Base-by-base conservation (phyloP, 2,888 invertebrate species). In the Napeogenes inachia region DNA sequence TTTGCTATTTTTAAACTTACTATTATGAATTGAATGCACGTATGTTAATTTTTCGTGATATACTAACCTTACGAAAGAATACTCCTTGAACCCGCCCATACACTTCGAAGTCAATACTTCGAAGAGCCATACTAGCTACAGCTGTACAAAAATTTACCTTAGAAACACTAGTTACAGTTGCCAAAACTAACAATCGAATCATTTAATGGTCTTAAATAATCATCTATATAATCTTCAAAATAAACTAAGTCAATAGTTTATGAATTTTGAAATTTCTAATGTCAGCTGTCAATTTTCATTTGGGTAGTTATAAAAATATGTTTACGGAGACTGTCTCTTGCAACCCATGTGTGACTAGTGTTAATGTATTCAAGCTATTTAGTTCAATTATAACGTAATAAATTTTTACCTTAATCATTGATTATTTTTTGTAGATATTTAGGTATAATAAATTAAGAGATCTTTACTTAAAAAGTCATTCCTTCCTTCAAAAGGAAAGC, bases 71-170 rank as follows among this genome's bases (percentile, higher is more conserved):
- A 60, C 93, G 80, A 71, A 93, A 93, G 76, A 93, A 93, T 32
- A 93, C 93, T 69, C 93, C 92, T 87, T 93, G 93, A 1, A 93
- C 93, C 67, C 81, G 77, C 53, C 93, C 93, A 73, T 82, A 93
- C 45, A 93, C 91, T 82, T 93, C 93, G 73, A 93, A 93, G 77
- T 93, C 92, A 13, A 86, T 73, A 45, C 84, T 78, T 73, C 73
- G 76, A 6, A 81, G 54, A 38, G 73, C 64, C 84, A 82, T 82
- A 45, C 74, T 65, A 45, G 72, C 67, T 32, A 75, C 63, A 45
- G 72, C 66, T 35, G 73, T 61, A 46, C 69, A 73, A 50, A 53
- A 57, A 30, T 62, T 60, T 13, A 69, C 65, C 63, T 70, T 76
- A 10, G 82, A 62, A 70, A 71, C 68, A 73, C 71, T 73, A 32